These are phyloP conservation scores for Osedax fenrisi DNA, from an alignment of 2,888 invertebrate genomes.

Conservation along the genomic window DNA sequence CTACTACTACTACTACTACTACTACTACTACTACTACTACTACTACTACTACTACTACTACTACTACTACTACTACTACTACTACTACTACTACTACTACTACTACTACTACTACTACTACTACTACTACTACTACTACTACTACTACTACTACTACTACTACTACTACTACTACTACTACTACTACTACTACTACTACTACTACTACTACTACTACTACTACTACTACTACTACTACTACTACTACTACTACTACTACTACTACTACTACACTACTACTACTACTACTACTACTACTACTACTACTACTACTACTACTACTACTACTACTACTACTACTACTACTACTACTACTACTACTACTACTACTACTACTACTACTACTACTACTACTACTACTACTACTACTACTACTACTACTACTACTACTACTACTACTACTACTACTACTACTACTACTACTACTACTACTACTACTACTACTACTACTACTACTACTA, in stretches of 20 bases:
- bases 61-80: background rate
- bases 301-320: too few species aligned
- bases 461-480: too few species aligned
- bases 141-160: background rate
- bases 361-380: constrained; percentile 5
- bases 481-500: background rate
- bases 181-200: background rate
- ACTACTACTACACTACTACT: too few species aligned
- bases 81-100: background rate
- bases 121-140: background rate
- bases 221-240: background rate
- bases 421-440: background rate
- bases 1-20: background rate
- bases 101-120: background rate
- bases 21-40: background rate
- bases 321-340: background rate
- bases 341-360: background rate
- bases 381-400: constrained; percentile 2
- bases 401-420: background rate
- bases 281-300: background rate
- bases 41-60: constrained; percentile 2
- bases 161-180: background rate
- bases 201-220: background rate
- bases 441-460: too few species aligned
- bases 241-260: background rate